These are phyloP conservation scores for Rhizoglyphus robini DNA, from an alignment of 1,140 invertebrate genomes.

Conservation along the genomic window DNA sequence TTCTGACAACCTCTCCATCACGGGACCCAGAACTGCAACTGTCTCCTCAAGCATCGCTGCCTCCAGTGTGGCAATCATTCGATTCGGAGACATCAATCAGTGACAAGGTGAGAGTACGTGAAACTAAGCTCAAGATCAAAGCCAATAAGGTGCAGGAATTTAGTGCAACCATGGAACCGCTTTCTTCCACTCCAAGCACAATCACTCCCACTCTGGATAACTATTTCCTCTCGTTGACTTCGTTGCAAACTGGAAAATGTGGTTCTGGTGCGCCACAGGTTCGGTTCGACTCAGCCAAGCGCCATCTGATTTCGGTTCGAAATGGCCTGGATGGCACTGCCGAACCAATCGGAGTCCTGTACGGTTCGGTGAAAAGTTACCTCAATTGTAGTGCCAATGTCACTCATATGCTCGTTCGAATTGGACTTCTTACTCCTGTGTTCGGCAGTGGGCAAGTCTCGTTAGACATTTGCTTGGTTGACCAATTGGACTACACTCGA, in stretches of 20 bases:
- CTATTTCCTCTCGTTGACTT: background rate
- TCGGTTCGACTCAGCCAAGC: background rate
- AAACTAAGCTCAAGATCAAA: no score
- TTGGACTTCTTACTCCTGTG: background rate
- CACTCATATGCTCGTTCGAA: background rate
- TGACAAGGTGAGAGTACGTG: no score
- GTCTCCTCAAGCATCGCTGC: no score
- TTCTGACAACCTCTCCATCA: no score
- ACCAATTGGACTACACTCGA: background rate
- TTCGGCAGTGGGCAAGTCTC: background rate
- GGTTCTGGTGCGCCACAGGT: background rate
- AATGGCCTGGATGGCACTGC: background rate
- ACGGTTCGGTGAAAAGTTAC: background rate
- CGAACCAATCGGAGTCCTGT: background rate
- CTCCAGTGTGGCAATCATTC: no score
- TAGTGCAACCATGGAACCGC: no score
- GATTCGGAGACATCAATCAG: no score
- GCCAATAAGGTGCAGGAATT: no score
- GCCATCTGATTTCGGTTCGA: background rate
- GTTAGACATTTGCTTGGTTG: background rate
- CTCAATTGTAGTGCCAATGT: background rate
- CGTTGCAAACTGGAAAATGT: background rate
- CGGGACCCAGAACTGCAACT: no score
- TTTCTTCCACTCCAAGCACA: no score
- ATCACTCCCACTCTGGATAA: no score